Evolutionary conservation across 2,797 vertebrate species (phyloP).

Genomic region (Mormyrops boulengeri): DNA sequence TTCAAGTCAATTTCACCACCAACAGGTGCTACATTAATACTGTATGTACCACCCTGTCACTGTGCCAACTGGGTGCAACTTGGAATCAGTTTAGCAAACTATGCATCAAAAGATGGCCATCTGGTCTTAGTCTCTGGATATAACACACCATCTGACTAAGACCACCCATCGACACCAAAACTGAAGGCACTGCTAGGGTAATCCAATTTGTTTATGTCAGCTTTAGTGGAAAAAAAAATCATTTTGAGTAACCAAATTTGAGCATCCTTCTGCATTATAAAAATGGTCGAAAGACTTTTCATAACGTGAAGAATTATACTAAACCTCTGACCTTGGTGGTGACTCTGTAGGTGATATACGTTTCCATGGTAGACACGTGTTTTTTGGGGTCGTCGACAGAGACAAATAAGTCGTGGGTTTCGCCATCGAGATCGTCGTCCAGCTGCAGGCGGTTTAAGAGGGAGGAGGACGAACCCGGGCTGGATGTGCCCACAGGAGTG

Average conservation of each 20-base stretch:
- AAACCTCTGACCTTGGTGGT: constrained; percentile 78
- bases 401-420: constrained; percentile 88
- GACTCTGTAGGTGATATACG: constrained; percentile 93
- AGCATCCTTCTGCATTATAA: neutral
- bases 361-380: constrained; percentile 96
- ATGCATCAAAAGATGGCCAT: neutral
- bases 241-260: neutral
- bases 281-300: neutral
- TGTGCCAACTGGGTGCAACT: neutral
- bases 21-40: neutral
- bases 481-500: constrained; percentile 80
- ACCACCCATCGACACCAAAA: neutral
- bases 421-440: constrained; percentile 82
- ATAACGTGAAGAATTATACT: neutral
- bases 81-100: neutral
- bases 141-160: neutral
- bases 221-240: neutral
- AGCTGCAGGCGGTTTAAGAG: constrained; percentile 90
- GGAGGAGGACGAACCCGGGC: constrained; percentile 81
- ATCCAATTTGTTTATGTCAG: neutral
- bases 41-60: neutral
- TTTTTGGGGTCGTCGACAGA: constrained; percentile 96
- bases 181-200: neutral
- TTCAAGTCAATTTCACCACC: neutral
- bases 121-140: neutral